Evolutionary conservation across 2,888 invertebrate genomes (phyloP), one percentile per base, ranked within the genome.

Genomic region (Atherix ibis): DNA sequence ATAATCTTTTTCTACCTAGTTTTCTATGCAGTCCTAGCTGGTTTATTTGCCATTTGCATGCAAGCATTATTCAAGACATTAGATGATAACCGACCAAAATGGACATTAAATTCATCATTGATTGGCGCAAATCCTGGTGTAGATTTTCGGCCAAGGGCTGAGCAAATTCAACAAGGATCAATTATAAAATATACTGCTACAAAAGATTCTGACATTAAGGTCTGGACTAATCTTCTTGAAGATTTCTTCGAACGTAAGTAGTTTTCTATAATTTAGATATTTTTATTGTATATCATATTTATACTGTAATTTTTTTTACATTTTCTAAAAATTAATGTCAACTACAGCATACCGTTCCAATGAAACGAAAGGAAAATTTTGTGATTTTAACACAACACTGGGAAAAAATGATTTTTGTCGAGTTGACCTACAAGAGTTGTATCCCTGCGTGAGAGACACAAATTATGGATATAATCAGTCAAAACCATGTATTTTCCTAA

Each of bases 11-110:
- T 95, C 68, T 97, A 95, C 66, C 43, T 71, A 28, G 69, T 88
- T 43, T 95, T 94, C 69, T 95, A 91, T 65, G 66, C 73, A 31
- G 72, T 75, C 37, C 66, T 97, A 53, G 81, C 81, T 12, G 73
- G 79, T 5, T 65, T 95, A 50, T 94, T 91, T 59, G 71, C 81
- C 1, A 72, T 85, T 33, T 89, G 91, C 59, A 75, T 92, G 72
- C 76, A 81, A 39, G 81, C 80, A 2, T 69, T 97, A 45, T 65
- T 83, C 47, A 63, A 73, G 27, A 74, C 80, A 0, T 52, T 92
- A 39, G 70, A 75, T 42, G 56, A 69, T 2, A 58, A 67, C n/a
- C 65, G 66, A 42, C 94, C 94, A 0, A 76, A 67, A 45, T 91
- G 77, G 70, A 71, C 70, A 36, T 64, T 87, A 43, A 71, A 71